A percentile compares a stretch with the other conserved stretches of the same genome.
These are phyloP conservation scores for Tenthredo amoena DNA, from an alignment of 2,888 invertebrate species.

Conservation along the genomic window DNA sequence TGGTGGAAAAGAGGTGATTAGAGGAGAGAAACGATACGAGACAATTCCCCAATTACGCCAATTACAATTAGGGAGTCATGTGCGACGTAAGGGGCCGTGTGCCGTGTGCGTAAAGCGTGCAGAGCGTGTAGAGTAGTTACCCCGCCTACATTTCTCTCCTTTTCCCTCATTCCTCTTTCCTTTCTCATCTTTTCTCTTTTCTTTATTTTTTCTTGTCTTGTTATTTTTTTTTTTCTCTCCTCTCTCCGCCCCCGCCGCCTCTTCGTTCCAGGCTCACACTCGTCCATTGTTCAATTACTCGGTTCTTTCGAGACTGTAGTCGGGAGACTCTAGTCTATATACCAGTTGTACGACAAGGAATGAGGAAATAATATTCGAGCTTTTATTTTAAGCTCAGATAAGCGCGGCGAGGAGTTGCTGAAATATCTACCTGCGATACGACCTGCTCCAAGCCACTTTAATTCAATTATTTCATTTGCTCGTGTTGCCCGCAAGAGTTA, in stretches of 20 bases:
- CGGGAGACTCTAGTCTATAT: conserved; percentile 33
- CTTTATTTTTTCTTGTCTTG: background rate
- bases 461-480: conserved; percentile 9
- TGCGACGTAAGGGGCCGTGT: conserved; percentile 39
- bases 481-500: conserved; percentile 19
- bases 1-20: conserved; percentile 38
- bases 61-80: conserved; percentile 61
- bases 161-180: background rate
- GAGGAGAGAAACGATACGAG: conserved; percentile 50
- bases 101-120: conserved; percentile 52
- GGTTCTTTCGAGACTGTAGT: conserved; percentile 53
- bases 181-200: background rate
- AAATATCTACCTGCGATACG: conserved; percentile 1
- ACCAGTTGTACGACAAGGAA: background rate
- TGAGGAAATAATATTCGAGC: conserved; percentile 58
- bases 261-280: conserved; percentile 50
- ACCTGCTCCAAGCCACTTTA: background rate
- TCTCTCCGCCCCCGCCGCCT: conserved; percentile 9
- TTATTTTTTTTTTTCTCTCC: background rate
- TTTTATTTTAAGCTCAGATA: conserved; percentile 61
- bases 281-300: conserved; percentile 59
- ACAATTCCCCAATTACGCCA: conserved; percentile 57
- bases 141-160: conserved; percentile 48
- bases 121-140: conserved; percentile 35
- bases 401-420: conserved; percentile 66